Percentiles rank a stretch among this genome's conserved stretches.
These are phyloP conservation scores for Pelochelys cantorii DNA, from an alignment of 2,797 vertebrate species.

Conservation along the genomic window DNA sequence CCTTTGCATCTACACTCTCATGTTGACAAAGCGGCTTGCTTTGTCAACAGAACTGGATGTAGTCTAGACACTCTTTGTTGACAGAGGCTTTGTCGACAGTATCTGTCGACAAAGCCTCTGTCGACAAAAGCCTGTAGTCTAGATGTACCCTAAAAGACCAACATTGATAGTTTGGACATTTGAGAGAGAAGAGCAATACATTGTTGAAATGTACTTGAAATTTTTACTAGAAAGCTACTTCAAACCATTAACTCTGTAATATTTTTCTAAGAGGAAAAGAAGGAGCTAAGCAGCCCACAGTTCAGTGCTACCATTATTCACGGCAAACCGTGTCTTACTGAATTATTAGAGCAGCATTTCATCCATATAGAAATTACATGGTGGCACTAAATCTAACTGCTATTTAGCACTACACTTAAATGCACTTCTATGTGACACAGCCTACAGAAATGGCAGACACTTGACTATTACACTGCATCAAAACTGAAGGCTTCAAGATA, in stretches of 20 bases:
- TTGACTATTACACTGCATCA: not conserved
- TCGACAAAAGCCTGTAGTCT: too few relatives aligned
- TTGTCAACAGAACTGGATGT: too few relatives aligned
- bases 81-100: too few relatives aligned
- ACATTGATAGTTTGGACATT: fast-evolving
- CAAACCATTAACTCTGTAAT: not conserved
- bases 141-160: not conserved
- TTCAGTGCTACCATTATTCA: not conserved
- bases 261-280: not conserved
- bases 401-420: not conserved
- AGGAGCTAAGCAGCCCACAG: not conserved
- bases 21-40: too few relatives aligned
- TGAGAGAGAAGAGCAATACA: not conserved
- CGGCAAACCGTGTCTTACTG: not conserved
- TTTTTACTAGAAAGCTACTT: not conserved
- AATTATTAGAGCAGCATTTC: not conserved
- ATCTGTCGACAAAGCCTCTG: too few relatives aligned
- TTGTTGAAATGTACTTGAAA: not conserved
- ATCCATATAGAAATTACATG: not conserved
- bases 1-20: too few relatives aligned
- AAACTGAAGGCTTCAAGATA: not conserved
- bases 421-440: not conserved
- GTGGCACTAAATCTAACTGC: not conserved
- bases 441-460: not conserved
- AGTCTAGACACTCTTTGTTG: too few relatives aligned